Evolutionary conservation across 37 sponge, comb jelly and placozoan genomes (phyloP).

Genomic region (Spongilla lacustris): DNA sequence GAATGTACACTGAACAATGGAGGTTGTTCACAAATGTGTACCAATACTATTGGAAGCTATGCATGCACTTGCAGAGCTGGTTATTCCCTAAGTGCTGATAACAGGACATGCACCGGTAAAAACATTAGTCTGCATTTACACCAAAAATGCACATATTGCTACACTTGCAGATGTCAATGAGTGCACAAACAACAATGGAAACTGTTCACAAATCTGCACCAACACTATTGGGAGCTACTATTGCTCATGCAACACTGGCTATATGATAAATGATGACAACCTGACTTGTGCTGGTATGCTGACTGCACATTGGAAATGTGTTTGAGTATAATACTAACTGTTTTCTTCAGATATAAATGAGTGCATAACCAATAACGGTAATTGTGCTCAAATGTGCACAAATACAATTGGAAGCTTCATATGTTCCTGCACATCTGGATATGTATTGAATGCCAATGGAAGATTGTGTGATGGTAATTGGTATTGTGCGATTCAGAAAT

Average conservation of each 20-base stretch:
- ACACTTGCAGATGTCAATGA: conserved; percentile 13
- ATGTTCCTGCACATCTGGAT: no score
- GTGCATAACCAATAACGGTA: no score
- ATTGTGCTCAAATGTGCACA: no score
- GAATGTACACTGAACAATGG: conserved; percentile 13
- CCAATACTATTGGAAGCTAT: neutral
- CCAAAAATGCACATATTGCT: no score
- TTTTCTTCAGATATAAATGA: no score
- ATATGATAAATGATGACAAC: no score
- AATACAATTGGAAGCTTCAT: no score
- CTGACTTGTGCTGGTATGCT: no score
- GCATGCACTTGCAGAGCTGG: conserved; percentile 5
- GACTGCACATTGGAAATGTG: no score
- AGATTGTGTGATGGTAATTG: neutral
- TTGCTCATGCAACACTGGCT: conserved; percentile 8
- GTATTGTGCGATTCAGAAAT: no score
- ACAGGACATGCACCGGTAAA: neutral
- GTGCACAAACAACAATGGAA: conserved; percentile 28
- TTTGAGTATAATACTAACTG: no score
- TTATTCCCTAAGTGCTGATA: neutral
- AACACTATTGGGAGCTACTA: neutral
- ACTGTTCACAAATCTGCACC: conserved; percentile 20
- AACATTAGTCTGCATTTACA: no score
- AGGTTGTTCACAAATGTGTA: conserved; percentile 4
- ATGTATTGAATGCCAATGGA: neutral